Evolutionary conservation across 92 coral and sea anemone species (phyloP).

Genomic region (Porites evermanni): DNA sequence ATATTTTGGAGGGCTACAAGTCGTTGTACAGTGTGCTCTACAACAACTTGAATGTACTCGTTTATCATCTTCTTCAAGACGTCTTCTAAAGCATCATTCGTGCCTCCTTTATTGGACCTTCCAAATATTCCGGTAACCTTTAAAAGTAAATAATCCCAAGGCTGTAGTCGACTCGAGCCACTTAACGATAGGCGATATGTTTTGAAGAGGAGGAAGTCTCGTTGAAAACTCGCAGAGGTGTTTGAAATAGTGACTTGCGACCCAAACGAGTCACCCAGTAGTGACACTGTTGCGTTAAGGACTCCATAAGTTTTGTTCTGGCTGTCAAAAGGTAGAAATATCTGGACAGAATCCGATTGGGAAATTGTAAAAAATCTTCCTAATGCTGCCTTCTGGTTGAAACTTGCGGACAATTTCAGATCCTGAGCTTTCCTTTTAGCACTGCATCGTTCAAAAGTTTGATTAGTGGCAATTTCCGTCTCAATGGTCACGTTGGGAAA

Average conservation of each 20-base stretch:
- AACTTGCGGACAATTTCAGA: conserved; percentile 21
- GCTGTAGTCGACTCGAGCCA: conserved; percentile 29
- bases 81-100: conserved; percentile 31
- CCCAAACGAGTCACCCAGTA: conserved; percentile 53
- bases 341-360: conserved; percentile 6
- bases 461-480: not conserved
- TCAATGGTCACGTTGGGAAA: conserved; percentile 42
- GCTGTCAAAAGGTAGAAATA: conserved; percentile 18
- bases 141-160: conserved; percentile 63
- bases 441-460: not conserved
- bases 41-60: conserved; percentile 34
- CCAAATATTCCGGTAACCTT: conserved; percentile 46
- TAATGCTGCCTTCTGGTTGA: not conserved
- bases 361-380: conserved; percentile 41
- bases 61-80: conserved; percentile 42
- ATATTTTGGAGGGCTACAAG: not conserved
- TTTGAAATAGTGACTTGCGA: conserved; percentile 20
- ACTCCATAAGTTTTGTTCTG: conserved; percentile 8
- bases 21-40: not conserved
- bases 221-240: conserved; percentile 26
- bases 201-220: conserved; percentile 34
- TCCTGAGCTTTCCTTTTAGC: not conserved
- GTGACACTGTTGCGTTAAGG: conserved; percentile 17
- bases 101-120: not conserved
- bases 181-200: conserved; percentile 52